Conservation (phyloP, 2,888 invertebrate genomes). For the Dryocosmus kuriphilus region DNA sequence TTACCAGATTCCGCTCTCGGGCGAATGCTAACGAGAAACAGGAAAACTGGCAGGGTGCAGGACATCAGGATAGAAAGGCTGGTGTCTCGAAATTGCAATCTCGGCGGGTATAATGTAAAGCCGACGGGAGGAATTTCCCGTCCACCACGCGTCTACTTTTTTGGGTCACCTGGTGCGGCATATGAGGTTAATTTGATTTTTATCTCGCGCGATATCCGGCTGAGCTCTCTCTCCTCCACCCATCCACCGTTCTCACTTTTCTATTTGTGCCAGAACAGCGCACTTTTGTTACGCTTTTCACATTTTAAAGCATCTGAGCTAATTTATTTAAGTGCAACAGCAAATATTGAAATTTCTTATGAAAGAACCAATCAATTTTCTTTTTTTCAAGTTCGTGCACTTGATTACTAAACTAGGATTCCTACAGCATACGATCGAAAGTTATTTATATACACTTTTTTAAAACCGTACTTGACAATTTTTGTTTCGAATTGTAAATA, state of each 20-base stretch:
- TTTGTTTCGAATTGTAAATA: no score
- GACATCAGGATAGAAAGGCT: constrained; percentile 47
- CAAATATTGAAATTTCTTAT: neutral
- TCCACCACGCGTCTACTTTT: constrained; percentile 58
- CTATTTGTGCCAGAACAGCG: constrained; percentile 41
- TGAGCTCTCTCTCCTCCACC: constrained; percentile 48
- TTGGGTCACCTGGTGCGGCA: constrained; percentile 61
- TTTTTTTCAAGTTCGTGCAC: neutral
- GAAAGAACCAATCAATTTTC: neutral
- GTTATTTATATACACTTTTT: no score
- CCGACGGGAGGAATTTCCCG: constrained; percentile 50
- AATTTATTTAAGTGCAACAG: neutral
- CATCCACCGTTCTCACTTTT: constrained; percentile 47
- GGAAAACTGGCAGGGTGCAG: constrained; percentile 49
- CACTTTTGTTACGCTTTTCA: constrained; percentile 22
- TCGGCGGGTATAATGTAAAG: constrained; percentile 55
- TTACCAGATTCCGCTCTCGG: constrained; percentile 48
- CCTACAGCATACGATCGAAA: no score
- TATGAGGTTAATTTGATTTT: constrained; percentile 74
- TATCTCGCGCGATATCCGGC: constrained; percentile 70
- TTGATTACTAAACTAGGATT: neutral
- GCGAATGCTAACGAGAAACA: constrained; percentile 55
- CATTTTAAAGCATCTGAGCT: constrained; percentile 27
- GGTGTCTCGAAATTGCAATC: constrained; percentile 66
- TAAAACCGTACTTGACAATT: no score